Evolutionary conservation across 2,797 vertebrate species (phyloP).

Genomic region (Caiman crocodilus): DNA sequence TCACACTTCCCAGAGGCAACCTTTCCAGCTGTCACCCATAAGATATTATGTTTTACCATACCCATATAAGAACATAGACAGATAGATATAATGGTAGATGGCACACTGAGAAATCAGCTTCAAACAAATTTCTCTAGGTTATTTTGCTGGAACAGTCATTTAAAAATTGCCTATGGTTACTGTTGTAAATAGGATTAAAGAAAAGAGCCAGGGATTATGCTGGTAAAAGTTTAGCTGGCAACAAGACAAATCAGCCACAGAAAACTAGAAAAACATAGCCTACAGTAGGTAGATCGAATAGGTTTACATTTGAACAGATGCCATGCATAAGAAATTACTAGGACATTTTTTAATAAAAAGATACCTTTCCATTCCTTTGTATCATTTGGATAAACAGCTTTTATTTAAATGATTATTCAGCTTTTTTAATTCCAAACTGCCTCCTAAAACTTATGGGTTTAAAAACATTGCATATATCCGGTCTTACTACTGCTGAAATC

Average conservation of each 20-base stretch:
- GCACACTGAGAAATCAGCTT: slow-evolving; percentile 15
- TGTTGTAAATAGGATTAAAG: slow-evolving; percentile 60
- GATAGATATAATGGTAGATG: slow-evolving; percentile 7
- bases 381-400: background rate
- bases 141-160: slow-evolving; percentile 46
- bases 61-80: background rate
- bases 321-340: slow-evolving; percentile 14
- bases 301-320: slow-evolving; percentile 57
- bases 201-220: slow-evolving; percentile 26
- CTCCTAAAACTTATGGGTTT: background rate
- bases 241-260: slow-evolving; percentile 57
- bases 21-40: background rate
- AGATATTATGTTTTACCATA: background rate
- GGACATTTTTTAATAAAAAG: background rate
- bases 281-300: background rate
- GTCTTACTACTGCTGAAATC: background rate
- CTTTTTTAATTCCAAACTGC: background rate
- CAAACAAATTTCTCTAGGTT: slow-evolving; percentile 27
- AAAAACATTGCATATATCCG: background rate
- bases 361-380: background rate
- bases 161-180: slow-evolving; percentile 39
- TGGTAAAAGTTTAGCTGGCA: slow-evolving; percentile 41
- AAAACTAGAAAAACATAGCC: slow-evolving; percentile 10
- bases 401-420: background rate
- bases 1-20: background rate